phyloP scores from a whole-genome alignment of 1,140 invertebrate species.

The Orchesella cincta region DNA sequence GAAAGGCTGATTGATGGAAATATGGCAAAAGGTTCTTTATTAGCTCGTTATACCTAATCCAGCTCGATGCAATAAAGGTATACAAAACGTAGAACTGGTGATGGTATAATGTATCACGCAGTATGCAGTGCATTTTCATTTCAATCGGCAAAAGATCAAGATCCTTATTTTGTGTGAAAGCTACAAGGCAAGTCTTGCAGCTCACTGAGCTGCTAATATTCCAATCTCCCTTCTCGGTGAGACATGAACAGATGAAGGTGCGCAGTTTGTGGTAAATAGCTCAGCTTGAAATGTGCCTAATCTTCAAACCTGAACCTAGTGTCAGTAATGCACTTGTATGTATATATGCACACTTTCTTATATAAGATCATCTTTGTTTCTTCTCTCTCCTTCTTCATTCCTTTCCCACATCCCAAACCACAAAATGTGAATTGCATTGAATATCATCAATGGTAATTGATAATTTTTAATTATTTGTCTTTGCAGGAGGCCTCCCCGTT shows the following conservation, averaged over 20 bases:
- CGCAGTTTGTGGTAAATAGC: slow-evolving; percentile 22
- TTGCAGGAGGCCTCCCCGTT: slow-evolving; percentile 41
- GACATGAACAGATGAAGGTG: slow-evolving; percentile 10
- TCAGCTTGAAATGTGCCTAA: slow-evolving; percentile 5
- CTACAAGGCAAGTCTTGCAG: too few relatives aligned
- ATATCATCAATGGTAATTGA: slow-evolving; percentile 34
- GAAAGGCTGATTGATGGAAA: slow-evolving; percentile 13
- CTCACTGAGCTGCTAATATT: background rate
- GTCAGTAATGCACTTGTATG: too few relatives aligned
- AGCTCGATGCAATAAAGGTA: background rate
- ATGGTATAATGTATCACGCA: slow-evolving; percentile 9
- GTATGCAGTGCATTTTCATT: background rate
- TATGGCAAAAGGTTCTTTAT: slow-evolving; percentile 7
- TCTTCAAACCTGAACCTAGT: too few relatives aligned
- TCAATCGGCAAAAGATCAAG: background rate
- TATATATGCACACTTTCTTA: too few relatives aligned
- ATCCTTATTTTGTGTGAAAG: too few relatives aligned
- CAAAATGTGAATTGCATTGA: too few relatives aligned
- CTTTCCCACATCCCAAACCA: too few relatives aligned
- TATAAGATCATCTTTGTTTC: background rate
- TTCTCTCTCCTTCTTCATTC: too few relatives aligned
- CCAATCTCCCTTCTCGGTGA: background rate
- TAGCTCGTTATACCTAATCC: background rate
- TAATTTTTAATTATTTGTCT: slow-evolving; percentile 45
- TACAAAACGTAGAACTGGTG: background rate